These are phyloP conservation scores for Misgurnus mizolepis DNA, from an alignment of 2,113 vertebrate genomes.

Conservation along the genomic window DNA sequence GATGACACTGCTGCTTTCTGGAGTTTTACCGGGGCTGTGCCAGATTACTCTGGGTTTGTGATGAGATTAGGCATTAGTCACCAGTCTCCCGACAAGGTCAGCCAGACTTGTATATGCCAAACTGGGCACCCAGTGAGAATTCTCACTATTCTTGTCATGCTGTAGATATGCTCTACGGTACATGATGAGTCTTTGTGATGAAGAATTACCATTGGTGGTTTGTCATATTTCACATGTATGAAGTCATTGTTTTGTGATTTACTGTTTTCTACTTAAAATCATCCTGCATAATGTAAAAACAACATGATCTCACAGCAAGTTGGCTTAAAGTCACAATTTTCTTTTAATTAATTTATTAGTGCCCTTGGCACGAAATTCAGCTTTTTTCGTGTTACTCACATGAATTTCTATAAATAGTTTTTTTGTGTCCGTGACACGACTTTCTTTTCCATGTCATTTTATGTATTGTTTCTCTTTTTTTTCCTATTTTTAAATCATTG, in stretches of 20 bases:
- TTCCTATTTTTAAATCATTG: too few relatives aligned
- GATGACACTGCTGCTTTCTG: conserved; percentile 52
- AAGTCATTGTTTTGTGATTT: neutral
- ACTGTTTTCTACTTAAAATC: neutral
- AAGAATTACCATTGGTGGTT: neutral
- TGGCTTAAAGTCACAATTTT: too few relatives aligned
- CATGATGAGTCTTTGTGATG: neutral
- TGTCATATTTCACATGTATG: neutral
- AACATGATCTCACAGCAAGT: too few relatives aligned
- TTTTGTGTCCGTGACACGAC: too few relatives aligned
- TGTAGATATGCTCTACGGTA: neutral
- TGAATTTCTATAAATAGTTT: too few relatives aligned
- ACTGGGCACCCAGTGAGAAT: conserved; percentile 23
- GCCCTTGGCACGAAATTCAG: too few relatives aligned
- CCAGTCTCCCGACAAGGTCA: conserved; percentile 64
- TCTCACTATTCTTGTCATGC: conserved; percentile 33
- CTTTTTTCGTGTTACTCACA: too few relatives aligned
- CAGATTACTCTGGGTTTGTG: conserved; percentile 47
- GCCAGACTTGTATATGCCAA: conserved; percentile 58
- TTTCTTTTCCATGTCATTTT: too few relatives aligned
- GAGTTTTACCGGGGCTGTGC: conserved; percentile 51
- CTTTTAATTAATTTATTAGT: too few relatives aligned
- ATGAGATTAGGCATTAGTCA: conserved; percentile 39
- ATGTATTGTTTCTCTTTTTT: too few relatives aligned
- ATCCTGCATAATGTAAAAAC: too few relatives aligned